These are phyloP conservation scores for Clarias batrachus DNA, from an alignment of 2,113 vertebrate genomes.

Conservation along the genomic window DNA sequence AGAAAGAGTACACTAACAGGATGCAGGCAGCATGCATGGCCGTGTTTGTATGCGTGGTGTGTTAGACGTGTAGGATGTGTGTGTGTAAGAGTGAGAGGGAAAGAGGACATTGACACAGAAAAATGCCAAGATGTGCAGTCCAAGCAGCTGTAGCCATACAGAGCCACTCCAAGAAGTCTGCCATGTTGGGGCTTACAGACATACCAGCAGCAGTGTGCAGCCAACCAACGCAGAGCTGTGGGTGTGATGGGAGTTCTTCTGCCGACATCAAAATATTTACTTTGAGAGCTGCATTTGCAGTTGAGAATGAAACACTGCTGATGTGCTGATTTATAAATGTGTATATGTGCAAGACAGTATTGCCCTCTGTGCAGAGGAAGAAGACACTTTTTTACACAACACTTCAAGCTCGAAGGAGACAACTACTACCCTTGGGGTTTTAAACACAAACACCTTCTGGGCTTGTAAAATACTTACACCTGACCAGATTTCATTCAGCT, in stretches of 20 bases:
- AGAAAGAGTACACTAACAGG: slow-evolving; percentile 51
- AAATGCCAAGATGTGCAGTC: slow-evolving; percentile 71
- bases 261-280: slow-evolving; percentile 53
- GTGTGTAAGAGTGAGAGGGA: slow-evolving; percentile 58
- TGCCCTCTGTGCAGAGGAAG: slow-evolving; percentile 6
- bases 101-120: slow-evolving; percentile 65
- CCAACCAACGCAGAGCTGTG: slow-evolving; percentile 51
- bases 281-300: slow-evolving; percentile 29
- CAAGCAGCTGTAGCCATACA: slow-evolving; percentile 73
- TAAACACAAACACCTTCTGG: neutral
- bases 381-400: neutral
- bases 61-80: slow-evolving; percentile 47
- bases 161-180: slow-evolving; percentile 65
- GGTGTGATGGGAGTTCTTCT: slow-evolving; percentile 48
- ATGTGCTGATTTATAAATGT: slow-evolving; percentile 25
- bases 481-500: neutral
- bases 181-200: slow-evolving; percentile 63
- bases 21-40: slow-evolving; percentile 58
- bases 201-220: slow-evolving; percentile 56
- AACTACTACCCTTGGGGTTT: neutral
- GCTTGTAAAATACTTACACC: neutral
- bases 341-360: neutral
- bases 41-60: slow-evolving; percentile 60
- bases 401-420: neutral
- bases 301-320: slow-evolving; percentile 24